Evolutionary conservation across 2,797 vertebrate species (phyloP), one percentile per base, ranked within the genome.

Genomic region (Oreonectes daqikongensis): DNA sequence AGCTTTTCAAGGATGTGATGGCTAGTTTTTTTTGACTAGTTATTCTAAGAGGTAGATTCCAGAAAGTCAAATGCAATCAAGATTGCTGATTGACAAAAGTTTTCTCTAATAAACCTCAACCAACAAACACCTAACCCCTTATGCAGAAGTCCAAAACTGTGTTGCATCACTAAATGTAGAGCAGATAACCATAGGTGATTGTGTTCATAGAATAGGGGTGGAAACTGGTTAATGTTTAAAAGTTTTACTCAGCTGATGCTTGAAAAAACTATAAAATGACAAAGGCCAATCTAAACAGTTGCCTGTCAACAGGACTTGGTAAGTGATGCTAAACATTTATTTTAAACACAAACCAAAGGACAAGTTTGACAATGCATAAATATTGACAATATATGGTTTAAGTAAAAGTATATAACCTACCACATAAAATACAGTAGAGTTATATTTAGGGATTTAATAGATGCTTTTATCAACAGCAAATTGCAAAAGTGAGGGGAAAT

Each of bases 201-300:
- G 35, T 6, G n/a, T 60, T 48, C 28, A 67, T 12, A 55, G 63
- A 59, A 50, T 0, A n/a, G 28, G 40, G 53, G 20, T 35, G 64
- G 52, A 48, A 60, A 18, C 1, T 0, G 22, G 75, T 77, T 77
- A 77, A 77, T 77, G 57, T 69, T 77, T 77, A 63, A 53, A 69
- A 10, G n/a, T 40, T 4, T 60, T 17, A 38, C 42, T 60, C 17
- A 7, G 15, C 28, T 40, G 57, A 69, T 50, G 22, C 46, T 40
- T 22, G 72, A 8, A 44, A n/a, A 46, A 67, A 60, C 68, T 74
- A 91, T 91, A 91, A 84, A 92, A 86, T 8, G 55, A 63, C 67
- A 10, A 57, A 0, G 11, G 32, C 74, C 73, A 68, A 26, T 69
- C 0, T 42, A 59, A 81, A 74, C 77, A n/a, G 57, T 82, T 84